Conservation (phyloP, 2,797 vertebrate species). For the Thaleichthys pacificus region DNA sequence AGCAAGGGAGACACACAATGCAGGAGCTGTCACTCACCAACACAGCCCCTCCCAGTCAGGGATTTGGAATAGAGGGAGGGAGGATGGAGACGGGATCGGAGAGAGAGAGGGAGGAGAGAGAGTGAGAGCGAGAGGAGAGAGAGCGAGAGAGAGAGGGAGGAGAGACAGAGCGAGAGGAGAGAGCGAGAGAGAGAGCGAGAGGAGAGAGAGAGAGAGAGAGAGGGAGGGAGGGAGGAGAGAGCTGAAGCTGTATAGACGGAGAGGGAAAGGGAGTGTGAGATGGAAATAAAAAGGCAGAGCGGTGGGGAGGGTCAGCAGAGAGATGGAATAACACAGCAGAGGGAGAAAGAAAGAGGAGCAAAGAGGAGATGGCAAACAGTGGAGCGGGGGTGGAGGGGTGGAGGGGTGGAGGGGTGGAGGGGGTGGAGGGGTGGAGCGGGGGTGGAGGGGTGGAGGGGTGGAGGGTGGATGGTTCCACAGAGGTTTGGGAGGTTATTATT, state of each 20-base stretch:
- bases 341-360: not conserved
- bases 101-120: conserved; percentile 20
- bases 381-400: not conserved
- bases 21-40: conserved; percentile 50
- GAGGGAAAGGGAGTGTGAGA: conserved; percentile 16
- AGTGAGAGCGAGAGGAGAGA: conserved; percentile 6
- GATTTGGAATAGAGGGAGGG: conserved; percentile 26
- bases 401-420: not conserved
- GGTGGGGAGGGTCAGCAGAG: too few species aligned
- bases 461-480: not conserved
- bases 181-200: too few species aligned
- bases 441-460: conserved; percentile 1
- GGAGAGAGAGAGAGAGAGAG: conserved; percentile 13
- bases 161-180: conserved; percentile 23
- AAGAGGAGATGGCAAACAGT: too few species aligned
- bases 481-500: too few species aligned
- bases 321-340: not conserved
- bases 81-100: conserved; percentile 7
- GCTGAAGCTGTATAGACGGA: not conserved
- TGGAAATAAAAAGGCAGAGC: conserved; percentile 5
- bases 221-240: conserved; percentile 13
- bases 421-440: not conserved
- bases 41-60: conserved; percentile 42
- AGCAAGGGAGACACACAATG: conserved; percentile 35
- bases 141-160: conserved; percentile 7